Evolutionary conservation across 2,113 vertebrate genomes (phyloP).

Genomic region (Dunckerocampus dactyliophorus): DNA sequence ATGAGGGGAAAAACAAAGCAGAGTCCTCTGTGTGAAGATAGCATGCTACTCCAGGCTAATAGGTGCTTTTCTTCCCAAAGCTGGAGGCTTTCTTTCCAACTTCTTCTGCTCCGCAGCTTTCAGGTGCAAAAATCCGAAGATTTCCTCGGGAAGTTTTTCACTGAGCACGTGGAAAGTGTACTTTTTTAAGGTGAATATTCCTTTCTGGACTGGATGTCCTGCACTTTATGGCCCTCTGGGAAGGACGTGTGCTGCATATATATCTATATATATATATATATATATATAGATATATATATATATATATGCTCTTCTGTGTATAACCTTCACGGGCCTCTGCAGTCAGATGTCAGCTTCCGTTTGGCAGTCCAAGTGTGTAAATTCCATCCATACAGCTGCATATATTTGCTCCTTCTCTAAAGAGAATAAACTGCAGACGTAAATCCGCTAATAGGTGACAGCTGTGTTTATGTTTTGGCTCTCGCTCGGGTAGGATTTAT

Average conservation of each 20-base stretch:
- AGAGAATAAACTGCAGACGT: neutral
- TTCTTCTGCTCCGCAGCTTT: neutral
- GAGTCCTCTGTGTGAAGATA: too few species aligned
- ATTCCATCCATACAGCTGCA: neutral
- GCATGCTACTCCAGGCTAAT: too few species aligned
- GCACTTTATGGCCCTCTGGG: constrained; percentile 2
- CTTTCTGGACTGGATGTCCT: neutral
- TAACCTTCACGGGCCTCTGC: neutral
- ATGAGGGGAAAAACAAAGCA: too few species aligned
- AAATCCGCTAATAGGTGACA: neutral
- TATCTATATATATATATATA: neutral
- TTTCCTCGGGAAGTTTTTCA: neutral
- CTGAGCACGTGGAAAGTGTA: neutral
- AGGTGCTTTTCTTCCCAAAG: too few species aligned
- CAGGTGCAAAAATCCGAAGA: neutral
- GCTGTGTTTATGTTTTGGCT: neutral
- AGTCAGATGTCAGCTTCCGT: neutral
- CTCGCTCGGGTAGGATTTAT: too few species aligned
- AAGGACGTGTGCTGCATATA: neutral
- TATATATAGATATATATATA: too few species aligned
- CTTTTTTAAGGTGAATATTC: too few species aligned
- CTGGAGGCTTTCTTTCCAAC: too few species aligned
- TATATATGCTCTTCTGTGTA: neutral
- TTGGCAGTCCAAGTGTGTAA: too few species aligned
- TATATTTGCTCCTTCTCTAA: too few species aligned